phyloP scores from a whole-genome alignment of 1,140 invertebrate species.

The Meloidogyne floridensis region DNA sequence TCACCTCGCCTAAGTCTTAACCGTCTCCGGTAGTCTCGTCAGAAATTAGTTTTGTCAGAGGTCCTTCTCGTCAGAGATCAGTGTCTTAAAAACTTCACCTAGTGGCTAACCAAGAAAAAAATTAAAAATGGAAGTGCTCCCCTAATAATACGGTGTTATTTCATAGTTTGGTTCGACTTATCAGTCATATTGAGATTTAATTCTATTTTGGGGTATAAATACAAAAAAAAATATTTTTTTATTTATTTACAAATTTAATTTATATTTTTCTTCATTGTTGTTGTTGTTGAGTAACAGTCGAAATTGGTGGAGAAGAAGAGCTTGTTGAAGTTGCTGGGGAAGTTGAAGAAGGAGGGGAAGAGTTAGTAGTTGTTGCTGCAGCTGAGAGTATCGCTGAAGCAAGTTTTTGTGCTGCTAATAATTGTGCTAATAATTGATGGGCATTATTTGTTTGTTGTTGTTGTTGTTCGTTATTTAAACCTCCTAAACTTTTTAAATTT shows the following conservation, averaged over 20 bases:
- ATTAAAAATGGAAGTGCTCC: too few species aligned
- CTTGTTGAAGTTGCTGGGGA: conserved; percentile 1
- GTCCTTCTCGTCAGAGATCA: too few species aligned
- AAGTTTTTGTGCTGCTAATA: conserved; percentile 25
- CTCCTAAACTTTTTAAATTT: not conserved
- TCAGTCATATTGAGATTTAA: too few species aligned
- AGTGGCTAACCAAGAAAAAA: too few species aligned
- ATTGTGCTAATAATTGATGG: conserved; percentile 16
- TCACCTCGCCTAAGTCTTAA: too few species aligned
- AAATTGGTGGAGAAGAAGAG: not conserved
- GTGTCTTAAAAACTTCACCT: too few species aligned
- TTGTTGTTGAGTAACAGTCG: not conserved
- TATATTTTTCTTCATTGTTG: not conserved
- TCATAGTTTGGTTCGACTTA: too few species aligned
- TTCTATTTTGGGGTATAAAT: too few species aligned
- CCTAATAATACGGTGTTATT: too few species aligned
- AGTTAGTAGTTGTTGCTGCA: not conserved
- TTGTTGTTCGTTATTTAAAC: not conserved
- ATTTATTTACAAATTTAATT: not conserved
- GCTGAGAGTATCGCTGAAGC: conserved; percentile 22
- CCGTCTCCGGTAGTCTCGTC: too few species aligned
- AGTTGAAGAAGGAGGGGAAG: not conserved
- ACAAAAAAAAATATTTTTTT: too few species aligned
- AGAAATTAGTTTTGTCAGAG: too few species aligned
- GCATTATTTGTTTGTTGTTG: not conserved